Base-by-base conservation (phyloP, 2,797 vertebrate genomes). In the Aldrovandia affinis region DNA sequence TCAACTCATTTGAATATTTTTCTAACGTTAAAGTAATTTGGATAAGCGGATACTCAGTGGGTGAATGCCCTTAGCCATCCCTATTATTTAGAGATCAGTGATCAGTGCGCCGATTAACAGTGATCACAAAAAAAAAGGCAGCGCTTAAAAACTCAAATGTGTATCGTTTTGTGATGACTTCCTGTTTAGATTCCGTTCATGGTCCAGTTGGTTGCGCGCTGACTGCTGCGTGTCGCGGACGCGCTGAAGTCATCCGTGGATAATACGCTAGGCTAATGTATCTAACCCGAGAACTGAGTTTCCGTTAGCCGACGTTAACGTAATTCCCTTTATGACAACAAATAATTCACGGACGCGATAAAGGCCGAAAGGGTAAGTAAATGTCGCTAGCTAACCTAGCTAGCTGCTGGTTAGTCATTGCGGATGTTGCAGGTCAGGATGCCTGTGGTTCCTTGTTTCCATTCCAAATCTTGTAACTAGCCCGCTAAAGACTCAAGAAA, bases 181-280 rank as follows among this genome's bases (percentile, higher is more conserved):
- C 73, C 73, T 77, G 39, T 77, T 77, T 47, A 77, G 39, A 47
- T 77, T 77, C 20, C 10, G 70, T 36, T 68, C 63, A 68, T 68
- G 70, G 14, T 28, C 15, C 70, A 42, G 70, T 42, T 44, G 36
- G 73, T 39, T 77, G 73, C 22, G 22, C 42, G 8, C 73, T 12
- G 30, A 20, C 10, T 5, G 2, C 39, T n/a, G 73, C 42, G 73
- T 77, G 73, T 77, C 39, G 42, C 39, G 47, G 73, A 8, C 39
- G 73, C 42, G 20, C 25, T 39, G 36, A 73, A 42, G 8, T 22
- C 22, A n/a, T 47, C 73, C 22, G 14, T n/a, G 59, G 33, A 22
- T 47, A 25, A 44, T 77, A 77, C n/a, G n/a, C n/a, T n/a, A n/a
- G n/a, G 73, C 39, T 28, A 47, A n/a, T 77, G 25, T 77, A 77